A percentile compares a stretch with the other conserved stretches of the same genome.
Evolutionary conservation across 2,888 invertebrate genomes (phyloP).

Genomic region (Cantharis flavilabris): DNA sequence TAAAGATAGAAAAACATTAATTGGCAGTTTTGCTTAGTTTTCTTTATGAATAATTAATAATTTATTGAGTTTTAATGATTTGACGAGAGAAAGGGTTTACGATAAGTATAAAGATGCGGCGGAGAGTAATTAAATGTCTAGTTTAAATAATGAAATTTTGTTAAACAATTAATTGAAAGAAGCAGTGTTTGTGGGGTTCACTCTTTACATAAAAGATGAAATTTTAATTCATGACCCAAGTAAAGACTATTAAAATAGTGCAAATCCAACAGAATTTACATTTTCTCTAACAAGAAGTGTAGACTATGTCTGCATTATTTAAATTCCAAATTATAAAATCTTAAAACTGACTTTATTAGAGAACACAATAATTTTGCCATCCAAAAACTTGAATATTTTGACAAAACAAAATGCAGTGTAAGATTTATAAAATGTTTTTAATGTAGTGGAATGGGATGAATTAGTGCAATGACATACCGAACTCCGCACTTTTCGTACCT

Average conservation of each 20-base stretch:
- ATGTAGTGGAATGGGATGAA: conserved; percentile 27
- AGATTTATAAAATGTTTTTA: not conserved
- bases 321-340: not conserved
- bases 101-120: not conserved
- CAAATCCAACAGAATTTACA: not conserved
- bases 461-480: conserved; percentile 58
- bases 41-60: too few relatives aligned
- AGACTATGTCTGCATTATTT: not conserved
- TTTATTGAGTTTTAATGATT: too few relatives aligned
- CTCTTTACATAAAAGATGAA: not conserved
- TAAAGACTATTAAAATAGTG: not conserved
- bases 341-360: not conserved
- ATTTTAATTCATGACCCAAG: not conserved
- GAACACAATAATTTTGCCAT: not conserved
- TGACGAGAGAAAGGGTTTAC: not conserved
- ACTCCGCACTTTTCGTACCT: conserved; percentile 72
- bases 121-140: not conserved
- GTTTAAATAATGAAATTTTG: not conserved
- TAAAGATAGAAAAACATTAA: too few relatives aligned
- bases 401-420: not conserved
- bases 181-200: not conserved
- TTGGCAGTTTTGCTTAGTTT: too few relatives aligned
- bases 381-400: not conserved
- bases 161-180: not conserved
- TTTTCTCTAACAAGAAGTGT: not conserved